Base-by-base conservation (phyloP, 2,113 vertebrate species). In the Lontra canadensis region DNA sequence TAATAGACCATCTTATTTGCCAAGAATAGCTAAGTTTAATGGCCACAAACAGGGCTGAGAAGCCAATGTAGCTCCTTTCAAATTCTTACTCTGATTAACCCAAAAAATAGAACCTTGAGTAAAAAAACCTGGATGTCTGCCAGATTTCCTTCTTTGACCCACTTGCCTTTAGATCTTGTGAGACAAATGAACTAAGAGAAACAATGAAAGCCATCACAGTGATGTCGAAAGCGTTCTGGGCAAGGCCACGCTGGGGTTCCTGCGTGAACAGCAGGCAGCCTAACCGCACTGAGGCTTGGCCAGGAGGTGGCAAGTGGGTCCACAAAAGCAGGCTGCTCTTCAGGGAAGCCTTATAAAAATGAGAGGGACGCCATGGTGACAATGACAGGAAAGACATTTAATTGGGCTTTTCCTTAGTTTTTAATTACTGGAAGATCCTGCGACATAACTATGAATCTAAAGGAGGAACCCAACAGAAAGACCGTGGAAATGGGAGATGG, bases 211-310 rank as follows among this genome's bases (percentile, higher is more conserved):
- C 55, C 5, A 31, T 26, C n/a, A 59, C 5, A 21, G 86, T 7
- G 23, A 47, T 25, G n/a, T 39, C 18, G 2, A n/a, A 26, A 18
- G 1, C 23, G 4, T 47, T 42, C n/a, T 6, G 3, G 36, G 34
- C 21, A 47, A 74, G 20, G 23, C 5, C 67, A 59, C 1, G 15
- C 3, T 31, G 20, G n/a, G 82, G 47, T 4, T 21, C 8, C 21
- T 5, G 15, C n/a, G 1, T 65, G 69, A 42, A 15, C 1, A 26
- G 49, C 12, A 36, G 17, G 3, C 5, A 17, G 14, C 29, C 59
- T 39, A 10, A 15, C 26, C 4, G 0, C 47, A 0, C 10, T 29
- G 13, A 80, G 15, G 14, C 13, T 1, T 12, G n/a, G 26, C n/a
- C 3, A 0, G 12, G 34, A 20, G 13, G 15, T 6, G 0, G 20